Base-by-base conservation (phyloP, 1,140 invertebrate genomes). In the Drosophila rufa region DNA sequence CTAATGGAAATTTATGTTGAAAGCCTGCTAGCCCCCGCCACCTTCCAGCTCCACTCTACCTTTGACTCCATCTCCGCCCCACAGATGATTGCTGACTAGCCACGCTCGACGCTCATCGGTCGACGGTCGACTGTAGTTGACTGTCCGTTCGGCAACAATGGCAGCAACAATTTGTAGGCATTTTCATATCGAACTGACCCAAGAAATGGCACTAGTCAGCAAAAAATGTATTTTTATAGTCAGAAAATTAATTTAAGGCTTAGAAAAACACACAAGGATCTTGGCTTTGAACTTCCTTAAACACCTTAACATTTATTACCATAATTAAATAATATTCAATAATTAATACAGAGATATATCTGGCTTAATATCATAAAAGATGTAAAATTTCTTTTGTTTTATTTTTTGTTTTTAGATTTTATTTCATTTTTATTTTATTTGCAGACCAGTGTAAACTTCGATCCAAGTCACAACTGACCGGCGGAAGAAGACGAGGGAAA, bases 1-100 rank as follows among this genome's bases (percentile, higher is more conserved):
- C 84, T 89, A 89, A 89, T 89, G 84, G 85, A 89, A 89, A 89
- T 89, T 89, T 89, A 89, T 89, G 85, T 90, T 89, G 84, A 85
- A 90, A 84, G 84, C 84, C 75, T 77, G 83, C 80, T 81, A 60
- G 47, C 55, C 67, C 50, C 58, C 40, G 47, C 27, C 58, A 15
- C 45, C 27, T 25, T 27, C 36, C 46, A 48, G 11, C 22, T 3
- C 11, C 30, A 30, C 33, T 36, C 47, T 40, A 27, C 27, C 56
- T 55, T 58, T 57, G n/a, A 11, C 19, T 56, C 27, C 46, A 27
- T 33, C 61, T 9, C 53, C 58, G 40, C 15, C 60, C 48, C 42
- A 7, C 66, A 30, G 56, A 19, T 60, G 46, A 79, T 55, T 64
- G 53, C 57, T 47, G 50, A 43, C 59, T 68, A 68, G 53, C 60